Conservation (phyloP, 2,113 vertebrate genomes). For the Riparia riparia region DNA sequence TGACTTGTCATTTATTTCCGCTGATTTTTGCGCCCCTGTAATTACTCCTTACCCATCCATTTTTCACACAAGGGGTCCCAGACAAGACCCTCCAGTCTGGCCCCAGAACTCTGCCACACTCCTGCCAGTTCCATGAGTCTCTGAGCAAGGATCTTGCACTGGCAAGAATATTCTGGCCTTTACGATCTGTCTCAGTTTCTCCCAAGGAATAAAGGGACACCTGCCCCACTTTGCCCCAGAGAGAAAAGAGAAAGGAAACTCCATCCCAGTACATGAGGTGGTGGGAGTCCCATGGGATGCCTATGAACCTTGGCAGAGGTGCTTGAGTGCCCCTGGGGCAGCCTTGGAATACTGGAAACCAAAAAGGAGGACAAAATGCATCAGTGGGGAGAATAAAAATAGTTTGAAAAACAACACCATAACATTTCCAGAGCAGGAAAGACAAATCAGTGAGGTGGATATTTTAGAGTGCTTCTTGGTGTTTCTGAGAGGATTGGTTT, state of each 20-base stretch:
- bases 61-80: neutral
- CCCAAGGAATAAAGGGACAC: neutral
- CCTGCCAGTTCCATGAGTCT: neutral
- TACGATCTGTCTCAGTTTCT: neutral
- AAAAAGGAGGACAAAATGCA: neutral
- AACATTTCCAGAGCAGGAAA: neutral
- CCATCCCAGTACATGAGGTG: rapidly evolving
- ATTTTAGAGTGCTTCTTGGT: neutral
- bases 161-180: neutral
- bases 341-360: neutral
- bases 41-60: neutral
- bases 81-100: neutral
- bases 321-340: rapidly evolving
- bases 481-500: neutral
- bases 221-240: neutral
- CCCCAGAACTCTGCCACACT: neutral
- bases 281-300: neutral
- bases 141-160: neutral
- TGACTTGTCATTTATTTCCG: constrained; percentile 12
- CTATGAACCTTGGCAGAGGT: neutral
- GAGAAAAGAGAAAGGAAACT: neutral
- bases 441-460: neutral
- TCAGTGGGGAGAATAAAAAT: rapidly evolving
- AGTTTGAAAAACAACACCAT: neutral
- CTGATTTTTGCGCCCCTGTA: neutral